Conservation (phyloP, 2,113 vertebrate genomes). For the Mirza zaza region DNA sequence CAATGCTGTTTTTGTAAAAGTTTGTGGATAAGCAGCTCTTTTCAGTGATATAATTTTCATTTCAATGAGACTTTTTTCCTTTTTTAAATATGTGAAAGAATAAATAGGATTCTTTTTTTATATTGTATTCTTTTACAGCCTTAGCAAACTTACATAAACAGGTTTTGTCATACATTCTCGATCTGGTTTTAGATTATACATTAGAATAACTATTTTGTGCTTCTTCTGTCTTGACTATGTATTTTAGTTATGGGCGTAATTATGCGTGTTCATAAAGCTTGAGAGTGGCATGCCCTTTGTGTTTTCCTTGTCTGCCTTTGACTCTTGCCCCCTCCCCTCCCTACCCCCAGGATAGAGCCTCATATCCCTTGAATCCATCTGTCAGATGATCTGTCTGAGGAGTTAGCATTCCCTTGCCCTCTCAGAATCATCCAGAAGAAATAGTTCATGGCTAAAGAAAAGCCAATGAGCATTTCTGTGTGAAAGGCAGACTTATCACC, state of each 20-base stretch:
- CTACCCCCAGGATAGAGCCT: conserved; percentile 29
- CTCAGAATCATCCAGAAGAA: conserved; percentile 67
- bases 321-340: conserved; percentile 2
- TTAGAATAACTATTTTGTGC: conserved; percentile 8
- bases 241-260: conserved; percentile 14
- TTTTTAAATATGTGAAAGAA: conserved; percentile 28
- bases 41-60: conserved; percentile 22
- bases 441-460: conserved; percentile 51
- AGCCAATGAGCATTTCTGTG: conserved; percentile 51
- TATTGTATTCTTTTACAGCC: background rate
- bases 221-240: background rate
- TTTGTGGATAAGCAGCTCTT: conserved; percentile 9
- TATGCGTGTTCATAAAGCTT: background rate
- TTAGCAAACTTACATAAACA: conserved; percentile 32
- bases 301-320: conserved; percentile 41
- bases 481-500: conserved; percentile 56
- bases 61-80: background rate
- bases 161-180: conserved; percentile 18
- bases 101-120: conserved; percentile 45
- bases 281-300: background rate
- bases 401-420: conserved; percentile 59
- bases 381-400: conserved; percentile 67
- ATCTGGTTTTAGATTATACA: conserved; percentile 44
- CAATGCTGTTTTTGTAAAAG: conserved; percentile 8
- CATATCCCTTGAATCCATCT: conserved; percentile 57